Evolutionary conservation across 2,113 vertebrate genomes (phyloP).

Genomic region (Azemiops feae): DNA sequence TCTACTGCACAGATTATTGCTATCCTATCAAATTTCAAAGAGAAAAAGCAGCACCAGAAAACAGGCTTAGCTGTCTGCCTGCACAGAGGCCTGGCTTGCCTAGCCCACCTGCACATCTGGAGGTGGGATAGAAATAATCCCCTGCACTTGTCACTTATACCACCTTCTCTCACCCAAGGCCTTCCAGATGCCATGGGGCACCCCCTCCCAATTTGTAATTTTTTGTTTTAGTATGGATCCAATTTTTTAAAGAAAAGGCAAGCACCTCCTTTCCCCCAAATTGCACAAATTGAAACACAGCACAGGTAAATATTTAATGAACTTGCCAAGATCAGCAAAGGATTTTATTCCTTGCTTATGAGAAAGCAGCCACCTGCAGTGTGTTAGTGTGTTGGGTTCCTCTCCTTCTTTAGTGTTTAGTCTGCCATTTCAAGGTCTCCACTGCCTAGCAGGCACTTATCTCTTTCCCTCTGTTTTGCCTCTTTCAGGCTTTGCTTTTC

Average conservation of each 20-base stretch:
- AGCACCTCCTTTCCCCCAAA: not conserved
- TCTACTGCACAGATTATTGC: not conserved
- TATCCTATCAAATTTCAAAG: not conserved
- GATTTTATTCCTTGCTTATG: not conserved
- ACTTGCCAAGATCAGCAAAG: not conserved
- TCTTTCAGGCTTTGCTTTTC: not conserved
- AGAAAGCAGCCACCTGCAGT: constrained; percentile 28
- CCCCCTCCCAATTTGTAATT: not conserved
- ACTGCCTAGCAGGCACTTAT: not conserved
- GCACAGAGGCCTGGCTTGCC: not conserved
- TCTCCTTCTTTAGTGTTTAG: constrained; percentile 17
- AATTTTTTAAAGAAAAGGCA: not conserved
- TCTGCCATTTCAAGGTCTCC: not conserved
- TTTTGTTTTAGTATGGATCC: not conserved
- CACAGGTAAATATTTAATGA: not conserved
- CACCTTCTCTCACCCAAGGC: not conserved
- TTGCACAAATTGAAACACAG: not conserved
- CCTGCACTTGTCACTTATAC: not conserved
- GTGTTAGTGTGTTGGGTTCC: constrained; percentile 13
- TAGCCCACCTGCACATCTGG: not conserved
- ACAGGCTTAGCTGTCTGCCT: not conserved
- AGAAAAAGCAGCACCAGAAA: not conserved
- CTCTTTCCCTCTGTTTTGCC: constrained; percentile 8
- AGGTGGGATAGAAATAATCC: not conserved
- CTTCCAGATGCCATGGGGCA: not conserved